These are phyloP conservation scores for Jacana jacana DNA, from an alignment of 2,113 vertebrate species.

Conservation along the genomic window DNA sequence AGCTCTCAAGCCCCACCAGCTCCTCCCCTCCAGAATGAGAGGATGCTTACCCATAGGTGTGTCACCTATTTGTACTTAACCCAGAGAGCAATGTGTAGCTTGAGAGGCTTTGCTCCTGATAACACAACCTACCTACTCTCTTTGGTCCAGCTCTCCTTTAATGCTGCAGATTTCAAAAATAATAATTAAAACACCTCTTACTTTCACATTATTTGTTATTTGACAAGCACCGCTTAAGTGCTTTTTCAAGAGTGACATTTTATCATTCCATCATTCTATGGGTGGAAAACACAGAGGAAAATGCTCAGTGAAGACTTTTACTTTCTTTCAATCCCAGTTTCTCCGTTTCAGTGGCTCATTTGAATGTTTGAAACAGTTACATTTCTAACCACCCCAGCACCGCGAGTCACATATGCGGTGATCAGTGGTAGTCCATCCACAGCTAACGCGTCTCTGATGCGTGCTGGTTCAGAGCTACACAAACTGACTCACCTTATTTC, in stretches of 20 bases:
- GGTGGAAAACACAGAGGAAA: neutral
- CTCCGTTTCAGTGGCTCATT: neutral
- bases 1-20: neutral
- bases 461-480: neutral
- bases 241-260: neutral
- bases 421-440: neutral
- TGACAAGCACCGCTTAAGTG: neutral
- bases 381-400: neutral
- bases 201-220: neutral
- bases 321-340: neutral
- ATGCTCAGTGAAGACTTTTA: neutral
- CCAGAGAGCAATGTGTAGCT: neutral
- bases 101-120: neutral
- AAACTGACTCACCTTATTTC: neutral
- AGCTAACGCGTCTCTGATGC: neutral
- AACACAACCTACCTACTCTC: accelerated
- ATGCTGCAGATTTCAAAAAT: neutral
- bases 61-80: neutral
- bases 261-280: neutral
- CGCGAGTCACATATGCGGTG: neutral
- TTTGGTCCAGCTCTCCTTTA: neutral
- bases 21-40: neutral
- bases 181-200: neutral
- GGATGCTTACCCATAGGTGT: neutral
- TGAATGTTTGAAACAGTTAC: neutral